Conservation (phyloP, 1,140 invertebrate species). For the Euura lappo region DNA sequence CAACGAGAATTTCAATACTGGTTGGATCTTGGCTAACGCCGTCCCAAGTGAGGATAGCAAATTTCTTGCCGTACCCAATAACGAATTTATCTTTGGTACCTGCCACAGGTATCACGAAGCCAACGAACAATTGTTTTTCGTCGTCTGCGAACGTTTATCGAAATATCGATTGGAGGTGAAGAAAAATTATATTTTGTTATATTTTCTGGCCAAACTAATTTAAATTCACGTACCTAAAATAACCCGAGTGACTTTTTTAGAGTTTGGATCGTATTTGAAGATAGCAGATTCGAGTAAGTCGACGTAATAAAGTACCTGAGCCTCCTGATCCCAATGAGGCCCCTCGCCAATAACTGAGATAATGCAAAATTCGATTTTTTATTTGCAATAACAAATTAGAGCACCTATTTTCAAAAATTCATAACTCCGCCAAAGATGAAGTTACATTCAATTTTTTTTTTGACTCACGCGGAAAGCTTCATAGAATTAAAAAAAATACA, state of each 20-base stretch:
- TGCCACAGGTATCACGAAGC: constrained; percentile 48
- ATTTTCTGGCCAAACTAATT: background rate
- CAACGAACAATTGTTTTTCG: constrained; percentile 11
- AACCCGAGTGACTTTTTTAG: constrained; percentile 45
- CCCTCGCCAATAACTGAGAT: constrained; percentile 62
- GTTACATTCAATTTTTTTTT: no score
- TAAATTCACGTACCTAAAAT: constrained; percentile 23
- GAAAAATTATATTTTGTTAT: background rate
- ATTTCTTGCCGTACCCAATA: constrained; percentile 31
- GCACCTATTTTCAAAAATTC: no score
- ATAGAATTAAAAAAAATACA: no score
- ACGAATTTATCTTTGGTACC: constrained; percentile 36
- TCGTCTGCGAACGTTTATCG: background rate
- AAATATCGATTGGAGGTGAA: background rate
- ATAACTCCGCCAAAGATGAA: no score
- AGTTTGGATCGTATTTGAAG: constrained; percentile 61
- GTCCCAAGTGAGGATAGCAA: constrained; percentile 36
- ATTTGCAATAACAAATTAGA: no score
- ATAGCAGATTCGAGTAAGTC: constrained; percentile 65
- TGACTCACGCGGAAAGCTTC: no score
- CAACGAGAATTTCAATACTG: constrained; percentile 12
- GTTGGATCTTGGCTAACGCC: constrained; percentile 25
- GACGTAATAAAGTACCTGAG: constrained; percentile 65
- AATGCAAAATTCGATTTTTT: no score
- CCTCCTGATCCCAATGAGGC: constrained; percentile 67